phyloP scores from a whole-genome alignment of 2,797 vertebrate genomes.

The Epinephelus malabaricus region DNA sequence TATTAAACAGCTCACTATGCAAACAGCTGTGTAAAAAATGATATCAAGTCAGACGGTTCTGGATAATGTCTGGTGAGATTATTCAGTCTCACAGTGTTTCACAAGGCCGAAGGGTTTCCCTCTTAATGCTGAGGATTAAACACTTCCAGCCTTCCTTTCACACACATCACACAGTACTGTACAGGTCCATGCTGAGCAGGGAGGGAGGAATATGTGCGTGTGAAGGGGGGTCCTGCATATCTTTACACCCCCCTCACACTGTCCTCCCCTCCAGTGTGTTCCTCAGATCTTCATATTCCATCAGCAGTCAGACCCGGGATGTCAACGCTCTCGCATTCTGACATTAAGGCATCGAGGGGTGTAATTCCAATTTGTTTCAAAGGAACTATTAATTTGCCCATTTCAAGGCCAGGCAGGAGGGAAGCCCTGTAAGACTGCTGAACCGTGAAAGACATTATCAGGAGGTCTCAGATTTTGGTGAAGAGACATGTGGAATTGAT shows the following conservation, averaged over 20 bases:
- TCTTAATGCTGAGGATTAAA: conserved; percentile 48
- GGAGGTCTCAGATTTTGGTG: conserved; percentile 82
- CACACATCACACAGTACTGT: conserved; percentile 21
- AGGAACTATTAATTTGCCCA: conserved; percentile 95
- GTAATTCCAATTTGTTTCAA: conserved; percentile 95
- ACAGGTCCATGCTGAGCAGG: conserved; percentile 36
- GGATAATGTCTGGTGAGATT: conserved; percentile 10
- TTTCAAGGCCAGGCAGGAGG: conserved; percentile 92
- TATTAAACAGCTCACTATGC: neutral
- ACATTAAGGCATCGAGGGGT: conserved; percentile 87
- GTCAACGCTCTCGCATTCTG: conserved; percentile 82
- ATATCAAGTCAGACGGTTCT: neutral
- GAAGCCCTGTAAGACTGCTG: conserved; percentile 90
- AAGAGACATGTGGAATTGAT: conserved; percentile 90
- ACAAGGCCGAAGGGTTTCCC: conserved; percentile 25
- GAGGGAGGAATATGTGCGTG: neutral
- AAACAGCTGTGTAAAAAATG: conserved; percentile 3
- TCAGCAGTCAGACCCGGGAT: conserved; percentile 68
- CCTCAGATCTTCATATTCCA: conserved; percentile 71
- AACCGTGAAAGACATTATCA: conserved; percentile 95
- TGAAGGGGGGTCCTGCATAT: conserved; percentile 29
- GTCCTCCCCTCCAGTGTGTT: conserved; percentile 20
- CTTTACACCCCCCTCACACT: conserved; percentile 36
- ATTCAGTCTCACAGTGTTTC: conserved; percentile 5
- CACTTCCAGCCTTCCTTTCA: conserved; percentile 20